Percentiles rank a stretch among this genome's conserved stretches.
phyloP scores from a whole-genome alignment of 2,113 vertebrate species.

The Danionella cerebrum region DNA sequence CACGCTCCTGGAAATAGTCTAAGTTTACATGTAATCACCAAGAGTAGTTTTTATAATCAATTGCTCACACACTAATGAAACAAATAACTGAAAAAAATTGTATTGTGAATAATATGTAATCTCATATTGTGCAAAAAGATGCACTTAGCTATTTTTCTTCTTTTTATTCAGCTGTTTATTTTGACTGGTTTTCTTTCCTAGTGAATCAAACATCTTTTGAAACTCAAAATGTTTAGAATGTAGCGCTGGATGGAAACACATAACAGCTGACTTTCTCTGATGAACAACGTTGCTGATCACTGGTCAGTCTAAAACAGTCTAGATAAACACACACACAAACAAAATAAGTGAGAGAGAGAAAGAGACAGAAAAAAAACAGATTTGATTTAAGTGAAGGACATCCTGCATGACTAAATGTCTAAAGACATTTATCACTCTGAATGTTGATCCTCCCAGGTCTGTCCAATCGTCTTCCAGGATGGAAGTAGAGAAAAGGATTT shows the following conservation, averaged over 20 bases:
- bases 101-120: too few relatives aligned
- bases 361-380: slow-evolving; percentile 82
- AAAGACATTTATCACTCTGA: slow-evolving; percentile 96
- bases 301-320: slow-evolving; percentile 78
- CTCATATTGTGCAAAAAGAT: too few relatives aligned
- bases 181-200: too few relatives aligned
- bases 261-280: slow-evolving; percentile 21
- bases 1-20: too few relatives aligned
- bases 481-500: slow-evolving; percentile 41
- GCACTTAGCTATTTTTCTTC: too few relatives aligned
- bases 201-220: neutral
- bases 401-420: slow-evolving; percentile 89
- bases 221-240: too few relatives aligned
- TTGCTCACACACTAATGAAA: too few relatives aligned
- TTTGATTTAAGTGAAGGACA: slow-evolving; percentile 99
- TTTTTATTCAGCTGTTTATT: too few relatives aligned
- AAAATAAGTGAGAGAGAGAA: neutral
- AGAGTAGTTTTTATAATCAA: neutral
- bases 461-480: slow-evolving; percentile 42
- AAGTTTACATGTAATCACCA: neutral
- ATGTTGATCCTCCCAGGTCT: slow-evolving; percentile 77
- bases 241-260: neutral
- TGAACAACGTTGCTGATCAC: slow-evolving; percentile 82
- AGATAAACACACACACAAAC: neutral
- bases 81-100: too few relatives aligned